A percentile compares a stretch with the other conserved stretches of the same genome.
Conservation (phyloP, 92 coral and sea anemone genomes). For the Chrysogorgia sp. region DNA sequence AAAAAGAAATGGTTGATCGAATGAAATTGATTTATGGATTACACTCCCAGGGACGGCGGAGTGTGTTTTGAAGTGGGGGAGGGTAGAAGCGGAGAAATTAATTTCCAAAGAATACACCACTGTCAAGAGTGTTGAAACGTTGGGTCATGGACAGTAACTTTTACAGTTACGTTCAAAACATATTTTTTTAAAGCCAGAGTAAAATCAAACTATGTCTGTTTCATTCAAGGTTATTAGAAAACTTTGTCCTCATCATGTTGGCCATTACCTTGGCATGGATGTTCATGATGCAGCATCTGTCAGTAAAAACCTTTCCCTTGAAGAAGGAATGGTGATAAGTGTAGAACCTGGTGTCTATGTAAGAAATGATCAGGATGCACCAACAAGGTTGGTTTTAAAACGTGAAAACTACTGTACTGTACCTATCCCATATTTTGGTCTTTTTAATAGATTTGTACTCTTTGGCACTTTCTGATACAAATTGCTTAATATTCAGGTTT, state of each 20-base stretch:
- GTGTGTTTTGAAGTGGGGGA: no score
- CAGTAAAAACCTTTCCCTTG: conserved; percentile 80
- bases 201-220: neutral
- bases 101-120: no score
- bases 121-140: no score
- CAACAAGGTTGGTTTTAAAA: conserved; percentile 73
- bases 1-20: no score
- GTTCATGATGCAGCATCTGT: conserved; percentile 89
- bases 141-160: no score
- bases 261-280: conserved; percentile 98
- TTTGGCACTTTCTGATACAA: no score
- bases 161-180: neutral
- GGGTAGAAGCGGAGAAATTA: no score
- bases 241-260: conserved; percentile 92
- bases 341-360: conserved; percentile 95
- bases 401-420: no score
- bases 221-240: conserved; percentile 81
- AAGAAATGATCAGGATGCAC: conserved; percentile 62
- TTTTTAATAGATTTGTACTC: no score
- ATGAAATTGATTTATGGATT: no score
- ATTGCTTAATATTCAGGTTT: conserved; percentile 53
- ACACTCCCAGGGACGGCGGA: no score
- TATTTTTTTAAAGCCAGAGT: neutral
- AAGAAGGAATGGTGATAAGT: conserved; percentile 91
- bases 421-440: no score